A percentile compares a stretch with the other conserved stretches of the same genome.
Evolutionary conservation across 2,888 invertebrate species (phyloP).

Genomic region (Eretmocerus hayati): DNA sequence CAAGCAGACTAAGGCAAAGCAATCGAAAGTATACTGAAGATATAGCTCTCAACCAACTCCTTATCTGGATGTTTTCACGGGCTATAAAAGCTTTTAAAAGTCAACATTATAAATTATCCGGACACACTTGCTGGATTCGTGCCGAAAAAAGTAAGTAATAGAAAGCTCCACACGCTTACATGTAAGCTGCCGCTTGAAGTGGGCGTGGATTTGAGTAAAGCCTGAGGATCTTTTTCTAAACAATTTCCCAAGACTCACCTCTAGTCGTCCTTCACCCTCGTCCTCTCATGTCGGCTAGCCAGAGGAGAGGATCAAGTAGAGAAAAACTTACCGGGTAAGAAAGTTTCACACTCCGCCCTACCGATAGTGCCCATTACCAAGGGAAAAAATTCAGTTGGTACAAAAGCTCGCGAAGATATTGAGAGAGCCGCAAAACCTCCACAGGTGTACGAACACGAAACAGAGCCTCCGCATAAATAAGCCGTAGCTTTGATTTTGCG

Average conservation of each 20-base stretch:
- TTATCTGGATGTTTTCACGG: not conserved
- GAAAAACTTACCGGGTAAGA: not conserved
- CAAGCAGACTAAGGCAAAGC: too few species aligned
- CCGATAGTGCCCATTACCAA: slow-evolving; percentile 14
- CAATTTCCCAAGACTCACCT: too few species aligned
- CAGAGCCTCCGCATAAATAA: slow-evolving; percentile 20
- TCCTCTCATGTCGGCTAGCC: not conserved
- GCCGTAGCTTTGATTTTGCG: slow-evolving; percentile 10
- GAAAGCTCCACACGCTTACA: too few species aligned
- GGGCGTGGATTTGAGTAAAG: not conserved
- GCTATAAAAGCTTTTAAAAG: slow-evolving; percentile 5
- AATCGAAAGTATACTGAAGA: too few species aligned
- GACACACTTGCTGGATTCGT: not conserved
- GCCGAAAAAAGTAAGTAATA: too few species aligned
- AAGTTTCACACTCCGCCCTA: not conserved
- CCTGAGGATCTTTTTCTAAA: slow-evolving; percentile 5
- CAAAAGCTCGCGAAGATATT: too few species aligned
- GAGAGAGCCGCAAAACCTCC: too few species aligned
- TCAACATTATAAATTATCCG: slow-evolving; percentile 9
- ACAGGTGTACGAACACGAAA: too few species aligned
- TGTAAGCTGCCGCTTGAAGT: too few species aligned
- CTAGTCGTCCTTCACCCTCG: not conserved
- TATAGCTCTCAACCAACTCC: too few species aligned
- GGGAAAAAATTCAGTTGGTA: slow-evolving; percentile 8
- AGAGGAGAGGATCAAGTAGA: not conserved